phyloP scores from a whole-genome alignment of 2,113 vertebrate genomes.

The Catharus fuscescens region DNA sequence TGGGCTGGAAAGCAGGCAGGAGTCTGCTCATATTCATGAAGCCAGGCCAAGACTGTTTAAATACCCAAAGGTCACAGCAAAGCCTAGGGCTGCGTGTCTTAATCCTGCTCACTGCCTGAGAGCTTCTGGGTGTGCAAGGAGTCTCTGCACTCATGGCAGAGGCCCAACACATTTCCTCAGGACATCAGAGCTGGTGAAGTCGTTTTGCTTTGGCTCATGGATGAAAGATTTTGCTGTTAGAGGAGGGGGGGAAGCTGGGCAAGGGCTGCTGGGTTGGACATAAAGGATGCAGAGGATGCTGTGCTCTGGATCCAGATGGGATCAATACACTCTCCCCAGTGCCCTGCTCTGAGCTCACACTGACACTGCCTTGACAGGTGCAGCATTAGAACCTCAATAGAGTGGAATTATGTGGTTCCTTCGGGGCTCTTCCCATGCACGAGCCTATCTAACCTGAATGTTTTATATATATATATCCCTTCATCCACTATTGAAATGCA shows the following conservation, averaged over 20 bases:
- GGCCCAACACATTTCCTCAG: conserved; percentile 30
- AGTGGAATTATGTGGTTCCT: conserved; percentile 45
- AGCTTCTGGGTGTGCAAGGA: conserved; percentile 45
- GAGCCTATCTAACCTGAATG: conserved; percentile 13
- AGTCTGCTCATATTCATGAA: neutral
- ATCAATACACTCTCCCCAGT: conserved; percentile 32
- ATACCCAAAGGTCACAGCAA: conserved; percentile 49
- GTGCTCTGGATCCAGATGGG: conserved; percentile 6
- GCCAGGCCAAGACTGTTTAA: conserved; percentile 28
- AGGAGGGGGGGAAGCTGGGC: neutral
- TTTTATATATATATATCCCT: neutral
- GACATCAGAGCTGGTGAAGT: conserved; percentile 41
- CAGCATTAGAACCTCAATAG: conserved; percentile 45
- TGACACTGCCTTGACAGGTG: conserved; percentile 31
- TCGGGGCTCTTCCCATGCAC: neutral
- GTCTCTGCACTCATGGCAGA: conserved; percentile 27
- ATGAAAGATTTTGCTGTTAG: conserved; percentile 42
- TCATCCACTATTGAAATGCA: conserved; percentile 37
- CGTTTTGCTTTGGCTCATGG: conserved; percentile 41
- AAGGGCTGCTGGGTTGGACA: neutral
- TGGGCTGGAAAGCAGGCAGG: neutral
- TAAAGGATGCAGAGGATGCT: conserved; percentile 44
- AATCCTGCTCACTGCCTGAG: conserved; percentile 34
- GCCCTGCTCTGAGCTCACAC: neutral
- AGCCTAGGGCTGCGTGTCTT: conserved; percentile 18